Conservation (phyloP, 2,888 invertebrate species). For the Cloeon dipterum region DNA sequence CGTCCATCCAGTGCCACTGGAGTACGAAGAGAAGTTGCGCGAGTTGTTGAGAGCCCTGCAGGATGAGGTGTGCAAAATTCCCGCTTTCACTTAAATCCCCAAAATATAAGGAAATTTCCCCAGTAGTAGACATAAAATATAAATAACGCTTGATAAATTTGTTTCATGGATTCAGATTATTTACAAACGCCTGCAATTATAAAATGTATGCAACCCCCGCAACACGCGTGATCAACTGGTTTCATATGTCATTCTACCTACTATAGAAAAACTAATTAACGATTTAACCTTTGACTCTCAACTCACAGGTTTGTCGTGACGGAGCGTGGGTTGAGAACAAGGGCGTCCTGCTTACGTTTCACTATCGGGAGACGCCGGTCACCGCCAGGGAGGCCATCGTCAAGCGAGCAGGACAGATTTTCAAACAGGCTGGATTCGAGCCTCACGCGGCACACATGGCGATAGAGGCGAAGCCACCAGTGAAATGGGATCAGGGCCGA, state of each 20-base stretch:
- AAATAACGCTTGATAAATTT: too few relatives aligned
- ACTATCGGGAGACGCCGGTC: conserved; percentile 61
- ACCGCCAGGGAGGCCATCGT: conserved; percentile 41
- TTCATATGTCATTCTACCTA: too few relatives aligned
- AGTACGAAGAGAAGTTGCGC: conserved; percentile 57
- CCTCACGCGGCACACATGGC: conserved; percentile 66
- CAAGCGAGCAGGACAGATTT: conserved; percentile 50
- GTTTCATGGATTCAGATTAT: too few relatives aligned
- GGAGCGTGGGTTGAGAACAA: conserved; percentile 88
- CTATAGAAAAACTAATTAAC: neutral
- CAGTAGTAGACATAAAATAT: too few relatives aligned
- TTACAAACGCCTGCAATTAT: too few relatives aligned
- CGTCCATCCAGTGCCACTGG: conserved; percentile 74
- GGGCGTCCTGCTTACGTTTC: conserved; percentile 66
- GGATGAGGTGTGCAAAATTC: conserved; percentile 29
- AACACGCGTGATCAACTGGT: too few relatives aligned
- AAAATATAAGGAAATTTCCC: neutral
- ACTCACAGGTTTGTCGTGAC: conserved; percentile 61
- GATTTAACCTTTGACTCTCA: conserved; percentile 19
- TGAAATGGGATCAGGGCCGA: conserved; percentile 76
- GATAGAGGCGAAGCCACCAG: conserved; percentile 74
- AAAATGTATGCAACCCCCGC: too few relatives aligned
- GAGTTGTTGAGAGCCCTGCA: conserved; percentile 54
- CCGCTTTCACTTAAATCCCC: too few relatives aligned
- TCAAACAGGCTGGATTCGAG: conserved; percentile 45